Evolutionary conservation across 1,140 invertebrate genomes (phyloP).

Genomic region (Ips nitidus): DNA sequence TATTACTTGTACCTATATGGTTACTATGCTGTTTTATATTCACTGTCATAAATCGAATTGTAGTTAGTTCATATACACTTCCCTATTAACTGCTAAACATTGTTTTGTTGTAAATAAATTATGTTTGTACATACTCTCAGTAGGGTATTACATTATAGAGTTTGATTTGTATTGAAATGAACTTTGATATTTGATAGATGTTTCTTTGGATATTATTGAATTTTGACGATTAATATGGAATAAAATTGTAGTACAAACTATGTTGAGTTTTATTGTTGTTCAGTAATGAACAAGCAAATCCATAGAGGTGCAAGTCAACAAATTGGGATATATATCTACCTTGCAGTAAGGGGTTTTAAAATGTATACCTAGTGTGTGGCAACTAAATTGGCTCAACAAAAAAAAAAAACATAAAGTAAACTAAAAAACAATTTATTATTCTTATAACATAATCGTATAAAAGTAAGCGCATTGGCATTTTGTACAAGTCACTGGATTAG

Average conservation of each 20-base stretch:
- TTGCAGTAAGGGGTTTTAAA: too few species aligned
- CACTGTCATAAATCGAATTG: conserved; percentile 17
- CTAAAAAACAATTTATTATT: too few species aligned
- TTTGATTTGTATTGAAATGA: conserved; percentile 26
- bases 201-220: conserved; percentile 29
- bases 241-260: conserved; percentile 32
- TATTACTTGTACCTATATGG: conserved; percentile 3
- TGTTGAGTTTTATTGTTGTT: conserved; percentile 12
- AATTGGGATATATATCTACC: too few species aligned
- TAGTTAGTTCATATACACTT: conserved; percentile 8
- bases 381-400: too few species aligned
- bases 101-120: background rate
- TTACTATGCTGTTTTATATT: conserved; percentile 8
- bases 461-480: background rate
- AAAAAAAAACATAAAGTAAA: too few species aligned
- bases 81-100: background rate
- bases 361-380: too few species aligned
- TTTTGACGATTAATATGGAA: conserved; percentile 32
- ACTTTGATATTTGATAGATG: conserved; percentile 31
- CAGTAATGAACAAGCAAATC: background rate
- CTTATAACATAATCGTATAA: too few species aligned
- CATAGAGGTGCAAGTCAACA: too few species aligned
- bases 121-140: conserved; percentile 30
- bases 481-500: background rate
- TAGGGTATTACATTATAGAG: conserved; percentile 9